Base-by-base conservation (phyloP, 2,888 invertebrate species). In the Mythimna pallens region DNA sequence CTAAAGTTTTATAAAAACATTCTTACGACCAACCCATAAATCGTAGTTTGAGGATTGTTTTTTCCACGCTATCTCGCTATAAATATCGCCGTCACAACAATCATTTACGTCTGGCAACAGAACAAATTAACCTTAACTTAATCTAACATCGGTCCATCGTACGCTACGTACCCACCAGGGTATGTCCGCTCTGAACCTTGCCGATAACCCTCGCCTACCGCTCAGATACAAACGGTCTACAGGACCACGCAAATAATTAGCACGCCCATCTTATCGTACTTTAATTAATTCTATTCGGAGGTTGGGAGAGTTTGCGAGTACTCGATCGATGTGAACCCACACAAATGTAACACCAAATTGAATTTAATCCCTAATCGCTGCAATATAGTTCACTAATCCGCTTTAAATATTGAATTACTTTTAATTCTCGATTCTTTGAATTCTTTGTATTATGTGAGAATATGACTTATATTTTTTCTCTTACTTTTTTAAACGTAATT, bases 261-360 rank as follows among this genome's bases (percentile, higher is more conserved):
- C 91, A 86, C 89, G 88, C 76, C 76, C 74, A 85, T 89, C 90
- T 94, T 94, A 94, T 94, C 94, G 88, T 78, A 75, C 74, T 83
- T 90, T 92, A 94, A 94, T 95, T 94, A 93, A 94, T 94, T 94
- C 89, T 85, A 87, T 85, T 74, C 77, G 82, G 76, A 79, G 82
- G 87, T 84, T 78, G 79, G 83, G 76, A 80, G 68, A 65, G 82
- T 87, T 84, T 78, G 80, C 82, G 77, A 79, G 68, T 66, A 47
- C 50, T 40, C 77, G 80, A 87, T 84, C 72, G 66, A 75, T 57
- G 61, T 22, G 43, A 65, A 63, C 55, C 62, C 70, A 50, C 43
- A 65, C 70, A 59, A 75, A 58, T 64, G 58, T 63, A 70, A 47
- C 61, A 34, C 52, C 57, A 22, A 73, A 66, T 68, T 83, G 54